Evolutionary conservation across 1,140 invertebrate species (phyloP).

Genomic region (Cepaea nemoralis): DNA sequence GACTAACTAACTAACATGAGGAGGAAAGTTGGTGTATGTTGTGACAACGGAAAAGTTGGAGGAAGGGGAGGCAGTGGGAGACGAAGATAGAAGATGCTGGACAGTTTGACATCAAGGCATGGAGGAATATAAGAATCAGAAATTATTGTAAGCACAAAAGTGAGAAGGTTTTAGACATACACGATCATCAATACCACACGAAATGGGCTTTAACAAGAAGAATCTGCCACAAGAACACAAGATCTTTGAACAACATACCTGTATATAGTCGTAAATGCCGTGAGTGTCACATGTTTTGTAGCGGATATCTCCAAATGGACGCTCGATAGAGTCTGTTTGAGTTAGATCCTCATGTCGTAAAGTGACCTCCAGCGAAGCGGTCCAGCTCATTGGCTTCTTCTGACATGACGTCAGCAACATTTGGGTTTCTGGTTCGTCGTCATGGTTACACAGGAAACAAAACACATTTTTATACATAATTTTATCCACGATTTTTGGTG

Average conservation of each 20-base stretch:
- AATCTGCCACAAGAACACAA: too few species aligned
- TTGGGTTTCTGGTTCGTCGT: not conserved
- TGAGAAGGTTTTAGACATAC: too few species aligned
- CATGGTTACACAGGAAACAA: constrained; percentile 29
- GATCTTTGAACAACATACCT: constrained; percentile 2
- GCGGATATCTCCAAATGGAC: not conserved
- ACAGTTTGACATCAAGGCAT: too few species aligned
- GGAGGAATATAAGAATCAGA: too few species aligned
- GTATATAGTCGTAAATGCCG: not conserved
- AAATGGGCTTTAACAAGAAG: too few species aligned
- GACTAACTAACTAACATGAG: too few species aligned
- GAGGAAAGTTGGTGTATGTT: too few species aligned
- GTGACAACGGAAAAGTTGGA: too few species aligned
- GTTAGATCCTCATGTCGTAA: not conserved
- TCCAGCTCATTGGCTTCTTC: not conserved
- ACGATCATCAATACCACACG: too few species aligned
- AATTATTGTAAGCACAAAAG: too few species aligned
- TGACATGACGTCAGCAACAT: constrained; percentile 2
- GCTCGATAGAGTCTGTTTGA: not conserved
- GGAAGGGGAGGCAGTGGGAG: too few species aligned
- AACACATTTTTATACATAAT: constrained; percentile 28
- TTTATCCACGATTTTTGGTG: not conserved
- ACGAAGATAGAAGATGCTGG: too few species aligned
- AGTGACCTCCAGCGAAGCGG: not conserved
- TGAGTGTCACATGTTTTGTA: not conserved